These are phyloP conservation scores for Clunio marinus DNA, from an alignment of 2,888 invertebrate species.

Conservation along the genomic window DNA sequence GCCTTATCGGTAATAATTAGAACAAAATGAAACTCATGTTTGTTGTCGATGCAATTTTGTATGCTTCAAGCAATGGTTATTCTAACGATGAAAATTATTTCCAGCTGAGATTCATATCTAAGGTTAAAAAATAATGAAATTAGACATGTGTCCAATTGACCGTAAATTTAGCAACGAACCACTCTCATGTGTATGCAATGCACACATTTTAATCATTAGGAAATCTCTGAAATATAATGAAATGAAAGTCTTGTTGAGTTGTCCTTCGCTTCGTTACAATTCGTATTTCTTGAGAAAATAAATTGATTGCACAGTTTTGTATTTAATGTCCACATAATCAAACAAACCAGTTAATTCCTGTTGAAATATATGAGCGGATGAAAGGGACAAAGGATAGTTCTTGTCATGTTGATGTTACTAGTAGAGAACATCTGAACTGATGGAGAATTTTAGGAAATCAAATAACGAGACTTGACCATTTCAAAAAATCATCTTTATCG, in stretches of 20 bases:
- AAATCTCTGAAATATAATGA: constrained; percentile 36
- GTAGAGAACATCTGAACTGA: too few relatives aligned
- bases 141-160: constrained; percentile 36
- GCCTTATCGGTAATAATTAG: too few relatives aligned
- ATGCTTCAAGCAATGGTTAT: background rate
- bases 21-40: too few relatives aligned
- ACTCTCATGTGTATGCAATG: background rate
- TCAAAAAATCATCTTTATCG: constrained; percentile 35
- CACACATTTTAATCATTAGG: constrained; percentile 32
- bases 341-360: background rate
- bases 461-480: constrained; percentile 31
- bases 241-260: constrained; percentile 2
- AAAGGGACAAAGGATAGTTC: background rate
- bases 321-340: background rate
- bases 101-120: background rate
- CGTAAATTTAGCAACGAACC: constrained; percentile 8
- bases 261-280: background rate
- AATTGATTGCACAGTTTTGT: constrained; percentile 12
- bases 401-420: constrained; percentile 15
- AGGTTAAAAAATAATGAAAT: constrained; percentile 26
- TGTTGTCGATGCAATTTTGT: too few relatives aligned
- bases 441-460: background rate
- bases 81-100: constrained; percentile 4
- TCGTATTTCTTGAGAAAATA: background rate
- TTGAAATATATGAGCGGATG: background rate